phyloP scores from a whole-genome alignment of 2,888 invertebrate species.

The Hirtodrosophila alboralis region DNA sequence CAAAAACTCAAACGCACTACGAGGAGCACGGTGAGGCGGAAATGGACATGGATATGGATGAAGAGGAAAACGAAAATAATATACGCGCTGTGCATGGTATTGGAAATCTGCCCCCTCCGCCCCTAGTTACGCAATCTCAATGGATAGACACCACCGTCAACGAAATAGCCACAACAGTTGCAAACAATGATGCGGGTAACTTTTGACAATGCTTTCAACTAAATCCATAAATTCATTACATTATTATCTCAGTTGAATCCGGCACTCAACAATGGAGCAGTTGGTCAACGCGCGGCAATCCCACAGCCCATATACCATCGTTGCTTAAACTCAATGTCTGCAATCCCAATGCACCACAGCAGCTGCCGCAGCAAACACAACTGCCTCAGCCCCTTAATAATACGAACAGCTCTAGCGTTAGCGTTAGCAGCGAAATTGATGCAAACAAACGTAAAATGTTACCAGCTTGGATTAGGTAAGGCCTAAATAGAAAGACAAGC shows the following conservation, averaged over 20 bases:
- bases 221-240: background rate
- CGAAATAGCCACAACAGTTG: slow-evolving; percentile 9
- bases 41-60: slow-evolving; percentile 92
- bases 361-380: slow-evolving; percentile 37
- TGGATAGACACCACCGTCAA: slow-evolving; percentile 35
- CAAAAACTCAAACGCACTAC: slow-evolving; percentile 29
- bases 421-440: slow-evolving; percentile 85
- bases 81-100: slow-evolving; percentile 21
- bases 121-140: slow-evolving; percentile 66
- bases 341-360: slow-evolving; percentile 73
- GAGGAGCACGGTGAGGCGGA: slow-evolving; percentile 93
- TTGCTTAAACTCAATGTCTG: slow-evolving; percentile 77
- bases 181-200: slow-evolving; percentile 37
- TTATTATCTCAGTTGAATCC: slow-evolving; percentile 10
- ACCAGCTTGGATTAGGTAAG: slow-evolving; percentile 98
- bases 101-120: slow-evolving; percentile 42
- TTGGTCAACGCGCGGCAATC: slow-evolving; percentile 48
- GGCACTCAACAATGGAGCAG: slow-evolving; percentile 56
- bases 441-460: slow-evolving; percentile 94
- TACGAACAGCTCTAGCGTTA: slow-evolving; percentile 25
- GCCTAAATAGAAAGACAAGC: background rate
- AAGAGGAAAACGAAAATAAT: slow-evolving; percentile 84
- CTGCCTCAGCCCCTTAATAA: slow-evolving; percentile 27
- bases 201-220: slow-evolving; percentile 4
- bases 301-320: slow-evolving; percentile 80